Evolutionary conservation across 2,888 invertebrate genomes (phyloP).

Genomic region (Cephus rjabovi): DNA sequence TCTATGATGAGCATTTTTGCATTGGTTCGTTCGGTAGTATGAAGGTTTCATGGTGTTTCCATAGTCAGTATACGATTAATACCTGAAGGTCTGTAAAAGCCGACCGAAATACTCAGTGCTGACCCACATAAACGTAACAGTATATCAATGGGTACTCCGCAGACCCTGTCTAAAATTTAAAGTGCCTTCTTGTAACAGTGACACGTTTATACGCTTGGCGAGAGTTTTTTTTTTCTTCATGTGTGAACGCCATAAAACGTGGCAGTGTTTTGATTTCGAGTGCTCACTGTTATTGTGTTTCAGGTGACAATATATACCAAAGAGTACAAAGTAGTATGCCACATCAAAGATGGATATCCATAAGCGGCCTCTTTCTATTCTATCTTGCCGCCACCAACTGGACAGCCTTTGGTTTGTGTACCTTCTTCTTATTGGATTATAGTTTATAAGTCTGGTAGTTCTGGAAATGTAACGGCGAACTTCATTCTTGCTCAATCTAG

Average conservation of each 20-base stretch:
- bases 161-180: constrained; percentile 15
- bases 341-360: constrained; percentile 52
- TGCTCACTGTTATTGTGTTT: constrained; percentile 26
- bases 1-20: constrained; percentile 11
- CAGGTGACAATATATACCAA: constrained; percentile 43
- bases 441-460: too few species aligned
- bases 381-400: constrained; percentile 39
- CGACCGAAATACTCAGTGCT: constrained; percentile 22
- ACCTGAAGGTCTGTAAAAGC: too few species aligned
- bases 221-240: not conserved
- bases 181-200: constrained; percentile 21
- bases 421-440: too few species aligned
- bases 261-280: not conserved
- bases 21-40: not conserved
- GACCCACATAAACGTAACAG: constrained; percentile 37
- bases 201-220: constrained; percentile 10
- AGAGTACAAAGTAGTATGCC: constrained; percentile 53
- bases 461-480: not conserved
- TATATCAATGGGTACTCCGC: constrained; percentile 10
- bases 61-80: not conserved
- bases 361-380: constrained; percentile 38
- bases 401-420: constrained; percentile 40
- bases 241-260: too few species aligned
- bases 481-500: constrained; percentile 24
- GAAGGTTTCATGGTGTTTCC: not conserved